Percentiles rank a stretch among this genome's conserved stretches.
Evolutionary conservation across 2,113 vertebrate species (phyloP).

Genomic region (Stomatorhinus ivindoensis): DNA sequence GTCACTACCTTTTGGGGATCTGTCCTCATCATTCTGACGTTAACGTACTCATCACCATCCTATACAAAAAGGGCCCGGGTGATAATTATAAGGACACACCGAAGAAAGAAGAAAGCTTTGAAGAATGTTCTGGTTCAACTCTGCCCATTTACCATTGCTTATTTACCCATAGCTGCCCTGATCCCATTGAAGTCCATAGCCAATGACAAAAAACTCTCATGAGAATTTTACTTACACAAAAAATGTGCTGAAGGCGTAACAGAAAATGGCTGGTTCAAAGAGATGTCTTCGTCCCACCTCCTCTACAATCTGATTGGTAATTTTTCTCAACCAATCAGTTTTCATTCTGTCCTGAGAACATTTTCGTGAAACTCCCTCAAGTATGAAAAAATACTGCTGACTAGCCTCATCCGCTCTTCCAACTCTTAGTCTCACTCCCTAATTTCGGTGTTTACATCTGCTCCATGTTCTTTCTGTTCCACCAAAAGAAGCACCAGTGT

Average conservation of each 20-base stretch:
- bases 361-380: too few relatives aligned
- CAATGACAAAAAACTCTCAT: rapidly evolving
- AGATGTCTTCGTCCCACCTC: too few relatives aligned
- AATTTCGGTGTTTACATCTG: constrained; percentile 41
- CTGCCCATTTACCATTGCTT: constrained; percentile 27
- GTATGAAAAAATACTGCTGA: rapidly evolving
- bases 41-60: constrained; percentile 32
- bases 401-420: neutral
- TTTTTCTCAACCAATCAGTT: too few relatives aligned
- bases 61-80: constrained; percentile 33
- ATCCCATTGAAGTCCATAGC: neutral
- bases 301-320: too few relatives aligned
- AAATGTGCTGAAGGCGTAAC: too few relatives aligned
- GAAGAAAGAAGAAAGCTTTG: constrained; percentile 40
- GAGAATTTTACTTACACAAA: too few relatives aligned
- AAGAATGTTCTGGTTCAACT: constrained; percentile 37
- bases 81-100: constrained; percentile 15
- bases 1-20: constrained; percentile 21
- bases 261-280: too few relatives aligned
- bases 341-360: too few relatives aligned
- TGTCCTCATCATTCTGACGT: constrained; percentile 39
- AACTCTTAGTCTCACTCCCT: constrained; percentile 18
- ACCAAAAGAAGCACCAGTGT: constrained; percentile 29
- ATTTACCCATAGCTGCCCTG: constrained; percentile 33
- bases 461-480: constrained; percentile 46